Evolutionary conservation across 2,888 invertebrate species (phyloP).

Genomic region (Tholera decimalis): DNA sequence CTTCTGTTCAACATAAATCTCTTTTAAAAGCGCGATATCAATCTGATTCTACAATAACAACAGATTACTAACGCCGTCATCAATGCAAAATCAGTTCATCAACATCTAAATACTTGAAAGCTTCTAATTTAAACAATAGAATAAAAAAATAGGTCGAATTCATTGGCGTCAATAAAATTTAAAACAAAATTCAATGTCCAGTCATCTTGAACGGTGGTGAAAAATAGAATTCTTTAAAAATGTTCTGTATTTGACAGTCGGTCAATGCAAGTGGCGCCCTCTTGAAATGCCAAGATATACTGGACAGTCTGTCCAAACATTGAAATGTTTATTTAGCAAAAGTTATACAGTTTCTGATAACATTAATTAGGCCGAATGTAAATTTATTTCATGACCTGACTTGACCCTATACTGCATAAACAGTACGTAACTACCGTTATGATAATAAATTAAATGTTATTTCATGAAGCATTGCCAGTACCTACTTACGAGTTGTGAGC

Average conservation of each 20-base stretch:
- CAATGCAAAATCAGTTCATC: conserved; percentile 1
- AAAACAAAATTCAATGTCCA: conserved; percentile 7
- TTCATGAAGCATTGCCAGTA: neutral
- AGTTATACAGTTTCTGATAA: conserved; percentile 30
- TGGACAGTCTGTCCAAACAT: neutral
- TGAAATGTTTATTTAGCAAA: neutral
- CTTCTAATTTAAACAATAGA: conserved; percentile 16
- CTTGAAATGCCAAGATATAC: neutral
- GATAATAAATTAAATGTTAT: conserved; percentile 21
- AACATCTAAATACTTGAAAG: conserved; percentile 1
- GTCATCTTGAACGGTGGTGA: neutral
- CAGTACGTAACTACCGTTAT: conserved; percentile 1
- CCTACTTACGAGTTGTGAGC: neutral
- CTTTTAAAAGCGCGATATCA: too few species aligned
- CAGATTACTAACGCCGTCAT: neutral
- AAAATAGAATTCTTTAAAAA: conserved; percentile 7
- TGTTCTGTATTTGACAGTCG: conserved; percentile 6
- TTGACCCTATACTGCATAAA: conserved; percentile 39
- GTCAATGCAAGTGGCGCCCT: conserved; percentile 24
- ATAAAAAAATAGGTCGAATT: conserved; percentile 39
- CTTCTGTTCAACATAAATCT: too few species aligned
- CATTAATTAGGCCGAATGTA: conserved; percentile 39
- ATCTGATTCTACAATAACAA: neutral
- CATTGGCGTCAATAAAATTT: conserved; percentile 23
- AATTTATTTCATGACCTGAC: conserved; percentile 44